Percentiles rank a stretch among this genome's conserved stretches.
phyloP scores from a whole-genome alignment of 1,140 invertebrate species.

The Trichonephila inaurata region DNA sequence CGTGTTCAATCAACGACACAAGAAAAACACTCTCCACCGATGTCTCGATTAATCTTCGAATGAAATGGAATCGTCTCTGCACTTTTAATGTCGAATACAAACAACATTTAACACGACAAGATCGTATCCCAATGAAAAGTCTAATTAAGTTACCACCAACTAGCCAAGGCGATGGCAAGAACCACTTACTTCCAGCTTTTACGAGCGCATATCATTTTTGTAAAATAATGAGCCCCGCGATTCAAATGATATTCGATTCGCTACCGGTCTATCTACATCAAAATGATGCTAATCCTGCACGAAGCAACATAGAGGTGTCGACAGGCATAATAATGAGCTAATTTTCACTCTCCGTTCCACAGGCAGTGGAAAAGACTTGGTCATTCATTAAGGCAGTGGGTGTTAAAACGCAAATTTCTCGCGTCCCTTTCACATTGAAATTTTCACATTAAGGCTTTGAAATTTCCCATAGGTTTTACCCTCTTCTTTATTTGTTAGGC shows the following conservation, averaged over 20 bases:
- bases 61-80: slow-evolving; percentile 12
- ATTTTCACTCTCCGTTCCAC: slow-evolving; percentile 27
- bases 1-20: background rate
- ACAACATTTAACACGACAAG: slow-evolving; percentile 26
- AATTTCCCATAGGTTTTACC: slow-evolving; percentile 7
- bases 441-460: background rate
- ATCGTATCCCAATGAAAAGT: slow-evolving; percentile 11
- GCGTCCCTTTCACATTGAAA: background rate
- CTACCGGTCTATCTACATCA: slow-evolving; percentile 44
- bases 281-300: slow-evolving; percentile 55
- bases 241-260: slow-evolving; percentile 50
- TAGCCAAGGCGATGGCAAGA: background rate
- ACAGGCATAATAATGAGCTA: slow-evolving; percentile 62
- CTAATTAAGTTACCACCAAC: slow-evolving; percentile 32
- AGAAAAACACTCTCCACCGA: background rate
- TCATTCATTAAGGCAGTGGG: background rate
- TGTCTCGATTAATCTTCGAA: slow-evolving; percentile 30
- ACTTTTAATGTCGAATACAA: slow-evolving; percentile 39
- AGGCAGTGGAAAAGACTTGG: background rate
- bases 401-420: background rate
- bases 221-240: slow-evolving; percentile 26
- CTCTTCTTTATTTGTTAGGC: background rate
- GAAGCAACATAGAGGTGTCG: slow-evolving; percentile 1
- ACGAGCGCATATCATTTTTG: slow-evolving; percentile 56
- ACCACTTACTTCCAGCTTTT: background rate